These are phyloP conservation scores for Meriones psammophilus DNA, from an alignment of 2,797 vertebrate species.

Conservation along the genomic window DNA sequence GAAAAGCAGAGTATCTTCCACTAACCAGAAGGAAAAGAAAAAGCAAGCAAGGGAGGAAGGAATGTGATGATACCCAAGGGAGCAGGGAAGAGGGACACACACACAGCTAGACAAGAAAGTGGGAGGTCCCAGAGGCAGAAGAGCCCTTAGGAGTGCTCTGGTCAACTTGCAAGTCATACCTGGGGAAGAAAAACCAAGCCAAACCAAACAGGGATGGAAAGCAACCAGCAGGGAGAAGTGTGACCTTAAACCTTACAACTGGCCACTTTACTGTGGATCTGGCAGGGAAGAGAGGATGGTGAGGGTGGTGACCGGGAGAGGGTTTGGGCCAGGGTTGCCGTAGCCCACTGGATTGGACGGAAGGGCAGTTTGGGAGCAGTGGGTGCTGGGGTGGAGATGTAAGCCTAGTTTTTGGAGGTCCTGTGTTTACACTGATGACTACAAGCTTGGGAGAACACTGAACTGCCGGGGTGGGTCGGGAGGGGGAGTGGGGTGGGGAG, in stretches of 20 bases:
- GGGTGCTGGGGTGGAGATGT: accelerated
- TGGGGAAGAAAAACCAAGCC: neutral
- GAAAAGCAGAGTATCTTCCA: too few species aligned
- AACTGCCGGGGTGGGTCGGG: too few species aligned
- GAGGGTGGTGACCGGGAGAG: neutral
- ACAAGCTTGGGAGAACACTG: too few species aligned
- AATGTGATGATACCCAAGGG: too few species aligned
- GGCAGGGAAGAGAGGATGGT: too few species aligned
- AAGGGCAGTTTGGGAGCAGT: neutral
- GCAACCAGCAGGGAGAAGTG: neutral
- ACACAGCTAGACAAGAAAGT: neutral
- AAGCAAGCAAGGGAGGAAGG: too few species aligned
- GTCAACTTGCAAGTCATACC: neutral
- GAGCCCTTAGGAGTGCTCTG: neutral
- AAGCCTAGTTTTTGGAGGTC: neutral
- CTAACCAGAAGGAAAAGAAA: too few species aligned
- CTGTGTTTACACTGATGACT: neutral
- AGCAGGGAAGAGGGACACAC: neutral
- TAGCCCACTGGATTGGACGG: too few species aligned
- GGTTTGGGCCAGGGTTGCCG: too few species aligned
- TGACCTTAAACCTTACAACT: neutral
- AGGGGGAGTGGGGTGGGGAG: too few species aligned
- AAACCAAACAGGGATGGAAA: neutral
- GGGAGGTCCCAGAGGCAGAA: neutral
- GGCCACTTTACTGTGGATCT: neutral